A percentile compares a stretch with the other conserved stretches of the same genome.
Evolutionary conservation across 2,113 vertebrate genomes (phyloP).

Genomic region (Grantiella picta): DNA sequence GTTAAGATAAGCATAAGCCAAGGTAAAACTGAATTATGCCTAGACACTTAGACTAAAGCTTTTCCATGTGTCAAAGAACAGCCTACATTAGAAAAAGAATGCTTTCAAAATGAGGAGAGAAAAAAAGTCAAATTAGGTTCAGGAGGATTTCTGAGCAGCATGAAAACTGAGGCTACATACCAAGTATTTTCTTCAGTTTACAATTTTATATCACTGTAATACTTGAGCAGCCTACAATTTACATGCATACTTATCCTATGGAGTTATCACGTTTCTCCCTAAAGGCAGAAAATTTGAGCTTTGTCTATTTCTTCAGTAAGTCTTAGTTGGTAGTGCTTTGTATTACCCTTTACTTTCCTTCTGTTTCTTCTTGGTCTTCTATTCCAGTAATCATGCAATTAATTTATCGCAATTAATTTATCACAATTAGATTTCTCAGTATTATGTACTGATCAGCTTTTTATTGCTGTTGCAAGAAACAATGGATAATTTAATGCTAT

Average conservation of each 20-base stretch:
- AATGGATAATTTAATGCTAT: neutral
- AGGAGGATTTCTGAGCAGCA: neutral
- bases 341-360: neutral
- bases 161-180: neutral
- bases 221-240: neutral
- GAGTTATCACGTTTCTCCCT: neutral
- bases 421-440: neutral
- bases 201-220: neutral
- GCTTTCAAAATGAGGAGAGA: conserved; percentile 5
- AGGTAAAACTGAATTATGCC: conserved; percentile 24
- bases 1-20: conserved; percentile 50
- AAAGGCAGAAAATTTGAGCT: neutral
- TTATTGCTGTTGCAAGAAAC: neutral
- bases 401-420: neutral
- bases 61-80: conserved; percentile 6
- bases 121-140: conserved; percentile 21
- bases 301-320: neutral
- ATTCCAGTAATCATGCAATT: neutral
- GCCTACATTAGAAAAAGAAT: conserved; percentile 1
- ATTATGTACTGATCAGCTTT: neutral
- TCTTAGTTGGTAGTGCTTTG: neutral
- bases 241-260: neutral
- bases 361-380: neutral
- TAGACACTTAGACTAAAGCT: neutral
- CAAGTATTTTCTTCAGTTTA: neutral